These are phyloP conservation scores for Megaceryle alcyon DNA, from an alignment of 2,797 vertebrate genomes.

Conservation along the genomic window DNA sequence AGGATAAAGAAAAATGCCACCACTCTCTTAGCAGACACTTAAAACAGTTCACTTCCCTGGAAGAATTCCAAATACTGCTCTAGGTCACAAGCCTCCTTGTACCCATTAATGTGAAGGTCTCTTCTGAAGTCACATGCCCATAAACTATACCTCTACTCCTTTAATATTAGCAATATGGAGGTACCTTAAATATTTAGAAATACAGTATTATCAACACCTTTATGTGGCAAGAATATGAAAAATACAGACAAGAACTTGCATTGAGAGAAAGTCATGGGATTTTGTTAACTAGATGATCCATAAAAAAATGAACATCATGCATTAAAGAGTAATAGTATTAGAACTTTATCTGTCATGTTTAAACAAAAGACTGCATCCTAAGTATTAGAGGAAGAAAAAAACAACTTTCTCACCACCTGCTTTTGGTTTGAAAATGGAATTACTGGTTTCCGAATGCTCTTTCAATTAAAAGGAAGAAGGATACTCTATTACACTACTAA, in stretches of 20 bases:
- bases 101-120: background rate
- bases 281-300: background rate
- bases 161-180: background rate
- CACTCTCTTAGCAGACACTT: background rate
- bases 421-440: background rate
- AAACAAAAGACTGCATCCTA: background rate
- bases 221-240: background rate
- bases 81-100: background rate
- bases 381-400: background rate
- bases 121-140: background rate
- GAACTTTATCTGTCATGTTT: background rate
- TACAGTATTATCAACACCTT: background rate
- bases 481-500: background rate
- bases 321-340: background rate
- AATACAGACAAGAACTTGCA: background rate
- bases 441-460: background rate
- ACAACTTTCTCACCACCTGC: background rate
- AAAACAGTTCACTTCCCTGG: background rate
- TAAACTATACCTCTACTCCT: background rate
- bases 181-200: background rate
- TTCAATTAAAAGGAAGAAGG: background rate
- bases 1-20: background rate
- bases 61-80: background rate
- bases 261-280: background rate
- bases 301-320: background rate